Base-by-base conservation (phyloP, 2,113 vertebrate genomes). In the Chloropsis cyanopogon region DNA sequence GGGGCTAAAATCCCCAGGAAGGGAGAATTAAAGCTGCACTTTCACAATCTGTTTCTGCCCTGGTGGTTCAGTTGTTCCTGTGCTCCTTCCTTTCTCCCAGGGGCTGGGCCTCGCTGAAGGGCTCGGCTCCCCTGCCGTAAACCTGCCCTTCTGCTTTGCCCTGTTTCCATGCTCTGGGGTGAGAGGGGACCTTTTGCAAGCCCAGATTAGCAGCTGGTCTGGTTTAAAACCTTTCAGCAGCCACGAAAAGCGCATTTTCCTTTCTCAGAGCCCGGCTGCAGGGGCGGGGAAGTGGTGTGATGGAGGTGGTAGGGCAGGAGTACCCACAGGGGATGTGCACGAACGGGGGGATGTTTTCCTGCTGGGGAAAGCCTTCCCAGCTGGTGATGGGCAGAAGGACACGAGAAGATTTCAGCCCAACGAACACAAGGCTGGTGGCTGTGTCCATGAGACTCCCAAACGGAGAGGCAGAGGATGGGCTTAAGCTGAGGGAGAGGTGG, bases 221-320 rank as follows among this genome's bases (percentile, higher is more conserved):
- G 49, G 11, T 66, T 93, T 70, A 47, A 88, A 84, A 37, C 22
- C 28, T 42, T 46, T 12, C 49, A 33, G 41, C 18, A 52, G 46
- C 26, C 42, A 14, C 33, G 64, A 65, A 87, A 90, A 92, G 26
- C 31, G 25, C 28, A 4, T 53, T 75, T 82, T 64, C 25, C 29
- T 71, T 71, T 54, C 72, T 42, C 2, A 0, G 42, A 76, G 35
- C 46, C 25, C 0, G 0, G 6, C 63, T 44, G n/a, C 33, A 5
- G 72, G 54, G 44, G 23, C 50, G 25, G 29, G 22, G 15, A 52
- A 10, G 25, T 7, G 17, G 8, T 17, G 17, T 19, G 35, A 6
- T 13, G n/a, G 46, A 41, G 19, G 21, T 50, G 20, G 21, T 46
- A 87, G 56, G 25, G 22, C 64, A 29, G 41, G 60, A 42, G 28